Conservation (phyloP, 2,888 invertebrate species). For the Limnephilus auricula region DNA sequence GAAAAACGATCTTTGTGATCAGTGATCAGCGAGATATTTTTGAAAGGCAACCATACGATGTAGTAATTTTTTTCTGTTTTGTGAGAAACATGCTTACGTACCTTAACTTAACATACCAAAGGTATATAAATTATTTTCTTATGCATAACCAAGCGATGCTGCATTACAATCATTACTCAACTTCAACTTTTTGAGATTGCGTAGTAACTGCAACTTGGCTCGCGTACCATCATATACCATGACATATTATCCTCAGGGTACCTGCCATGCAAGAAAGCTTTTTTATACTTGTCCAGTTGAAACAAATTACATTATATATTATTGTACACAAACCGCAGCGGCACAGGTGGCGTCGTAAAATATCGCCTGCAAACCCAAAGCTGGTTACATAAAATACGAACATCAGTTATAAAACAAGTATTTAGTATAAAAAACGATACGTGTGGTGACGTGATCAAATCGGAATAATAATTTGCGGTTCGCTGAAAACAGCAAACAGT, state of each 20-base stretch:
- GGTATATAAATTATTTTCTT: too few relatives aligned
- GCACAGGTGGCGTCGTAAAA: slow-evolving; percentile 36
- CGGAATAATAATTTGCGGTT: background rate
- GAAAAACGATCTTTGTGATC: too few relatives aligned
- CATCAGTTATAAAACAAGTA: slow-evolving; percentile 1
- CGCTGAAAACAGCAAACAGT: background rate
- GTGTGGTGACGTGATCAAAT: background rate
- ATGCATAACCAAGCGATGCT: too few relatives aligned
- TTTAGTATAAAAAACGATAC: background rate
- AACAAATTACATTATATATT: slow-evolving; percentile 2
- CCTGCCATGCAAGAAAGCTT: background rate
- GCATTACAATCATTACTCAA: background rate
- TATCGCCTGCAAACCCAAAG: slow-evolving; percentile 21
- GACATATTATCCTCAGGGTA: background rate
- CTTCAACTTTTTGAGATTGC: background rate
- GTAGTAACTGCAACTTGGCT: background rate
- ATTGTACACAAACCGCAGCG: background rate
- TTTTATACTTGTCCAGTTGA: background rate
- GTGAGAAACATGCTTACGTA: too few relatives aligned
- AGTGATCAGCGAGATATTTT: too few relatives aligned
- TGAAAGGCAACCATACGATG: too few relatives aligned
- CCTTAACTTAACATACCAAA: too few relatives aligned
- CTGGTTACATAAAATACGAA: slow-evolving; percentile 31
- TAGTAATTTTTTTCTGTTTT: too few relatives aligned
- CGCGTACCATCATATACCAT: background rate